Conservation (phyloP, 2,888 invertebrate genomes). For the Augiades crinisus region DNA sequence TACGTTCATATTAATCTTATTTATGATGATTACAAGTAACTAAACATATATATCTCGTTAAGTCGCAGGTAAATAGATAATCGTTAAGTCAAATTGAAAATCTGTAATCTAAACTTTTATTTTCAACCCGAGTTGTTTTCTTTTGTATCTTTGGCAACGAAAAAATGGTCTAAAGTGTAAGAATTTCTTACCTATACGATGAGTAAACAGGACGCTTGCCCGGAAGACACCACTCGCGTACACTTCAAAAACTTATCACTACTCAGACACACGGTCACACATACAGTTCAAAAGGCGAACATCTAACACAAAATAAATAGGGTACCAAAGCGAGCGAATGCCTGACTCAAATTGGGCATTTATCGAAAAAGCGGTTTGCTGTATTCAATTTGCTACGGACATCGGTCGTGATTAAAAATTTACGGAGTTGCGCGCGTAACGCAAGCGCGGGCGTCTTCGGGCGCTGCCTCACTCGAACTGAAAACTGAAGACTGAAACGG, state of each 20-base stretch:
- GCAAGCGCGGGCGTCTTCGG: slow-evolving; percentile 33
- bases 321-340: background rate
- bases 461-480: slow-evolving; percentile 34
- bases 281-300: slow-evolving; percentile 9
- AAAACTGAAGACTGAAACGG: slow-evolving; percentile 32
- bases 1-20: no score
- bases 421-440: slow-evolving; percentile 43
- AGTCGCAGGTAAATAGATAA: no score
- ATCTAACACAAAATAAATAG: background rate
- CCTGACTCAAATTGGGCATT: slow-evolving; percentile 38
- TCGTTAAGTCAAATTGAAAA: no score
- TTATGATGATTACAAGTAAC: no score
- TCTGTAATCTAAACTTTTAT: no score
- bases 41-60: no score
- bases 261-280: background rate
- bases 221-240: slow-evolving; percentile 50
- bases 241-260: slow-evolving; percentile 67
- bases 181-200: slow-evolving; percentile 55
- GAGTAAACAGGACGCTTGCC: slow-evolving; percentile 61
- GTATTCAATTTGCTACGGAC: slow-evolving; percentile 39
- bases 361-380: slow-evolving; percentile 26
- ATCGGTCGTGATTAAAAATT: slow-evolving; percentile 63
- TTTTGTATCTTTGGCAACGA: background rate
- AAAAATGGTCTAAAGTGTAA: background rate
- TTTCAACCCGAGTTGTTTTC: no score